Conservation (phyloP, 2,797 vertebrate species). For the Caiman crocodilus region DNA sequence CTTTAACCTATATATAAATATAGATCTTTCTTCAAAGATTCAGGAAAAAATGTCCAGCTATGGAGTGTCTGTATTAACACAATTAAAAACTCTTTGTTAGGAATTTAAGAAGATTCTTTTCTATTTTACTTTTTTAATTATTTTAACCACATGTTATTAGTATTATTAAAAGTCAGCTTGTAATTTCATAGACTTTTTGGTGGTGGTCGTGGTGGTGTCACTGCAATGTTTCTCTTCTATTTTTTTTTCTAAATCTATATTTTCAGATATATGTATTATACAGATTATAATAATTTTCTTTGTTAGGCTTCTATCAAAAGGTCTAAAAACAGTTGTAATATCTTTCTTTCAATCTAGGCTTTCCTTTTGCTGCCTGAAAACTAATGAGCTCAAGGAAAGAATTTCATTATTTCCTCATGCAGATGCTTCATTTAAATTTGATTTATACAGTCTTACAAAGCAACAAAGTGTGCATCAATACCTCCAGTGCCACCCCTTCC, state of each 20-base stretch:
- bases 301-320: not conserved
- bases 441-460: not conserved
- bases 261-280: not conserved
- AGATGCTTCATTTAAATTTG: not conserved
- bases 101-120: not conserved
- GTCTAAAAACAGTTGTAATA: not conserved
- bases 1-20: not conserved
- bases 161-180: not conserved
- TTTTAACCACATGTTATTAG: not conserved
- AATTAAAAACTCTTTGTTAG: not conserved
- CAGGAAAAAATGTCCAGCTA: not conserved
- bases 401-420: not conserved
- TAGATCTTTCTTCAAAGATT: not conserved
- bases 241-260: not conserved
- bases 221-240: not conserved
- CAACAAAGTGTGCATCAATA: not conserved
- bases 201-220: no score
- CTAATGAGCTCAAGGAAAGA: not conserved
- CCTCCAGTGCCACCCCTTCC: rapidly evolving
- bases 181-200: not conserved
- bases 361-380: not conserved
- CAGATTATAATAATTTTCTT: not conserved
- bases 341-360: not conserved
- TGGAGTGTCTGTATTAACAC: not conserved
- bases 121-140: not conserved